These are phyloP conservation scores for Cyaniris semiargus DNA, from an alignment of 2,888 invertebrate genomes.

Conservation along the genomic window DNA sequence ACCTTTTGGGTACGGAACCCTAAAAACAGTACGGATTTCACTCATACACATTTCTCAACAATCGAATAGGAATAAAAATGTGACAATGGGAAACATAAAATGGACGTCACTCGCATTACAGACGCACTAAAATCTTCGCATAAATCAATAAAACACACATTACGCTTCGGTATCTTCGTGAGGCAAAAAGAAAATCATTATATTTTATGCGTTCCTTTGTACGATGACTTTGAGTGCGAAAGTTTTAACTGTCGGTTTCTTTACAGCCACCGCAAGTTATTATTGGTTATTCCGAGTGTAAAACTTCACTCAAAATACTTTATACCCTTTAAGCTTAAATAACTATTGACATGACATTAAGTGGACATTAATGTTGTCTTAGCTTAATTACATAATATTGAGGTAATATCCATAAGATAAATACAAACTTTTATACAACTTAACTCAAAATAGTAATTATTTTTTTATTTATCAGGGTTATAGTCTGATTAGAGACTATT, in stretches of 20 bases:
- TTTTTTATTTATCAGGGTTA: no score
- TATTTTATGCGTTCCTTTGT: slow-evolving; percentile 55
- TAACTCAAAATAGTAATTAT: neutral
- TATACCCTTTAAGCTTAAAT: neutral
- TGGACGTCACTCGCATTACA: neutral
- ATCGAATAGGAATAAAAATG: neutral
- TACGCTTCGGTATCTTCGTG: slow-evolving; percentile 27
- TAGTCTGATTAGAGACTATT: no score
- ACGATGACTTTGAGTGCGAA: slow-evolving; percentile 52
- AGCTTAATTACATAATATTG: neutral
- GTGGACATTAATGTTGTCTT: neutral
- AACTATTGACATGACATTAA: slow-evolving; percentile 1
- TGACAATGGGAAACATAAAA: slow-evolving; percentile 23
- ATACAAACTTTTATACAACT: neutral
- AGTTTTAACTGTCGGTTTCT: slow-evolving; percentile 58
- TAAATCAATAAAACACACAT: slow-evolving; percentile 33
- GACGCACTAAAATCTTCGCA: slow-evolving; percentile 19
- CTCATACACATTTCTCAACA: neutral
- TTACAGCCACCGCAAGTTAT: slow-evolving; percentile 53
- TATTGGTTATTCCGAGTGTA: slow-evolving; percentile 43
- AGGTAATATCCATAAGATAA: neutral
- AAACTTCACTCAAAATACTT: slow-evolving; percentile 18
- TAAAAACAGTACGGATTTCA: neutral
- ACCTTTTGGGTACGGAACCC: no score
- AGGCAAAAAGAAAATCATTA: slow-evolving; percentile 41